Evolutionary conservation across 2,888 invertebrate species (phyloP).

Genomic region (Oscheius sp.): DNA sequence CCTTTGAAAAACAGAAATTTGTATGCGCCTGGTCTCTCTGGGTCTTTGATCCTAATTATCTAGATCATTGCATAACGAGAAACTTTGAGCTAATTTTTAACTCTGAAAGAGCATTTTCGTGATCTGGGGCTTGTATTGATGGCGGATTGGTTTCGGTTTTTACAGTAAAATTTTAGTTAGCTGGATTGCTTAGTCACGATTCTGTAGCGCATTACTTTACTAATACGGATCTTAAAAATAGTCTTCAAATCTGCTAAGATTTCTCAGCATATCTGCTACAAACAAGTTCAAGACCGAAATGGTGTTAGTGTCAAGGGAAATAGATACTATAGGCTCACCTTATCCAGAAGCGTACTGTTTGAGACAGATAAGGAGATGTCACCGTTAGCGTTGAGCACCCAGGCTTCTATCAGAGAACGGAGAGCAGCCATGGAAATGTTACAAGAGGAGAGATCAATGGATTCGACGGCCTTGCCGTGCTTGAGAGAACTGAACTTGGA

Average conservation of each 20-base stretch:
- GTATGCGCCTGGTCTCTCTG: too few relatives aligned
- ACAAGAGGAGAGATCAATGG: conserved; percentile 54
- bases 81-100: too few relatives aligned
- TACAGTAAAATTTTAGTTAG: neutral
- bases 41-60: too few relatives aligned
- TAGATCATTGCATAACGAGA: too few relatives aligned
- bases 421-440: conserved; percentile 41
- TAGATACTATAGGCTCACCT: neutral
- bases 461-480: conserved; percentile 44
- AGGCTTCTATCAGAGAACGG: conserved; percentile 40
- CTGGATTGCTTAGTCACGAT: neutral
- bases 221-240: neutral
- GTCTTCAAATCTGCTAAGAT: neutral
- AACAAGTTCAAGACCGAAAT: neutral
- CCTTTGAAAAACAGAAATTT: too few relatives aligned
- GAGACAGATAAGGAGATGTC: conserved; percentile 53
- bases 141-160: too few relatives aligned
- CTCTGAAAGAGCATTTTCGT: too few relatives aligned
- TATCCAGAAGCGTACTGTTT: conserved; percentile 26
- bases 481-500: conserved; percentile 34
- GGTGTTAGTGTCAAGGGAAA: neutral
- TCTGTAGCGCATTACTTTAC: too few relatives aligned
- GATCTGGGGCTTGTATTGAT: too few relatives aligned
- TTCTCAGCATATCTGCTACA: neutral
- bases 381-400: conserved; percentile 39